Conservation (phyloP, 2,113 vertebrate species). For the Podarcis muralis region DNA sequence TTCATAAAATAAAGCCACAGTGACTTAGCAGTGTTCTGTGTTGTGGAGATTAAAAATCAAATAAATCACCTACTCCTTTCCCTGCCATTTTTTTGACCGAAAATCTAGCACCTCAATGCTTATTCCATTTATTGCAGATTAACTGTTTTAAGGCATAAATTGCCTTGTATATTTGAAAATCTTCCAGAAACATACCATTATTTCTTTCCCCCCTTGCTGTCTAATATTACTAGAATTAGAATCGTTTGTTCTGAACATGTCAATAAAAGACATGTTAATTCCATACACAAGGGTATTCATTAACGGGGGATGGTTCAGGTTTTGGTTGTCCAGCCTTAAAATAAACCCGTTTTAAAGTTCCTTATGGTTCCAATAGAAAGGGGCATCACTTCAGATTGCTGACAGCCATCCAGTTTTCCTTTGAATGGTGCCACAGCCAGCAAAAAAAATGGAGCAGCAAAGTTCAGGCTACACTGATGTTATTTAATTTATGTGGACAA, state of each 20-base stretch:
- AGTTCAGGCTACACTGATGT: not conserved
- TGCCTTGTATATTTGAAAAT: not conserved
- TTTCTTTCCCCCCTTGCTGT: not conserved
- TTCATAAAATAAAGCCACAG: not conserved
- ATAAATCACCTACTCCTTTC: not conserved
- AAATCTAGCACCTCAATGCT: not conserved
- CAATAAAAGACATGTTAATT: not conserved
- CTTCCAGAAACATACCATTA: not conserved
- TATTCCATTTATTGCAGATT: not conserved
- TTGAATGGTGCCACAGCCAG: not conserved
- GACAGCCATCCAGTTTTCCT: not conserved
- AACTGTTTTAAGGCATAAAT: not conserved
- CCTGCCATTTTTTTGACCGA: not conserved
- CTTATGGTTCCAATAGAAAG: not conserved
- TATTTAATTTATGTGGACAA: not conserved
- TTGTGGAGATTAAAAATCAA: not conserved
- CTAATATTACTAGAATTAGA: not conserved
- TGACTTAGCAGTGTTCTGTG: not conserved
- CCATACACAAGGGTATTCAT: not conserved
- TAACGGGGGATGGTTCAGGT: not conserved
- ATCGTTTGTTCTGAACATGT: not conserved
- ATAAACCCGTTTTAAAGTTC: not conserved
- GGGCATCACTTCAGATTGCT: not conserved
- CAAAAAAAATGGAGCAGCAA: not conserved
- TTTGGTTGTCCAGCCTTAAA: not conserved